Evolutionary conservation across 2,888 invertebrate genomes (phyloP), one percentile per base, ranked within the genome.

Genomic region (Sthenelais limicola): DNA sequence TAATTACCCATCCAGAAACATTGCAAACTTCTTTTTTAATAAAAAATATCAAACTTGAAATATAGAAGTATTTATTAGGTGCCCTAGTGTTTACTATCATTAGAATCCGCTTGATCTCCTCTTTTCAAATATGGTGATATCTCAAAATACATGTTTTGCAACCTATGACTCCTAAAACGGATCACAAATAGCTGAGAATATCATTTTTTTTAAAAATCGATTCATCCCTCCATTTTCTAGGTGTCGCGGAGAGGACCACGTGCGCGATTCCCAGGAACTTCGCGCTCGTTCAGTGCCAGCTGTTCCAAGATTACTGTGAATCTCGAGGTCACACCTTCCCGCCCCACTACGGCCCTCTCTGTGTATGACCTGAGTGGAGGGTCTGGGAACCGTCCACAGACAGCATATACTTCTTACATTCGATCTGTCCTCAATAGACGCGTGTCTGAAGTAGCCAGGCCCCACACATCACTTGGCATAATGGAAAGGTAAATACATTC

Each of bases 341-440:
- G 48, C 18, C 43, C 43, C 2, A 28, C 43, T 12, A 67, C 67
- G 47, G 48, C 67, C 26, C 35, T 67, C 32, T 43, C 48, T 1
- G 47, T 28, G 48, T n/a, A n/a, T n/a, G n/a, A n/a, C n/a, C n/a
- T n/a, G n/a, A n/a, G n/a, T n/a, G 32, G 30, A n/a, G 33, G 33
- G 5, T 33, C 56, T 2, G 43, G 56, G 26, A 38, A 51, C 15
- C 5, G 73, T 21, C 73, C 73, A 7, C 73, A 73, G 30, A 73
- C 73, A 3, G 32, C 73, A 47, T 70, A 71, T 52, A 30, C 30
- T 2, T 5, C 21, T 35, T 47, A 49, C 54, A 70, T 73, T 35
- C 58, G 35, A 43, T 26, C 28, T 1, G 47, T 73, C 28, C 62
- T 73, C 62, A 69, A 69, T 56, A 47, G 51, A n/a, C 2, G 33